These are phyloP conservation scores for Pelvicachromis taeniatus DNA, from an alignment of 2,113 vertebrate genomes.

Conservation along the genomic window DNA sequence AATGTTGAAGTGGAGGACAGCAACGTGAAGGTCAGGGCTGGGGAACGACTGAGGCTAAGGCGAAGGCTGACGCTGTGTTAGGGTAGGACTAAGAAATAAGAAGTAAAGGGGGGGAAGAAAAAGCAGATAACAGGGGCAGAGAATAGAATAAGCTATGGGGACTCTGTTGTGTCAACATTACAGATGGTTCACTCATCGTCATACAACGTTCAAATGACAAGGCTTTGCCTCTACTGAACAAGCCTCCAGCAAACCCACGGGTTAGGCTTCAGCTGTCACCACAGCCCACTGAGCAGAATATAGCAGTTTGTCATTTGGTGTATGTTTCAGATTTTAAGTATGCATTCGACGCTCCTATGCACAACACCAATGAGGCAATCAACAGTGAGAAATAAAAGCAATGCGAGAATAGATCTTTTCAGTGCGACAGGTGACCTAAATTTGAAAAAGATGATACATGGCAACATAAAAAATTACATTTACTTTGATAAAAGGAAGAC, in stretches of 20 bases:
- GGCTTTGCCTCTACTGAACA: not conserved
- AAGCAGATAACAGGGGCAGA: not conserved
- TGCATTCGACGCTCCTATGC: not conserved
- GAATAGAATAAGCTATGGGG: not conserved
- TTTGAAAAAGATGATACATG: not conserved
- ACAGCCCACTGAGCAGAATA: not conserved
- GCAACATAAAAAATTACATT: not conserved
- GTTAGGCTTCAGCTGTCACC: conserved; percentile 30
- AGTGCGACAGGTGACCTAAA: not conserved
- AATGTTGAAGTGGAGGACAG: not conserved
- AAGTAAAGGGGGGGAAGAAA: not conserved
- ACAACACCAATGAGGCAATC: not conserved
- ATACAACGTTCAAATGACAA: conserved; percentile 17
- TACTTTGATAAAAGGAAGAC: not conserved
- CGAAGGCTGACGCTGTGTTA: not conserved
- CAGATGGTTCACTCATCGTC: conserved; percentile 5
- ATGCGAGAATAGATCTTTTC: not conserved
- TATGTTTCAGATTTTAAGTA: not conserved
- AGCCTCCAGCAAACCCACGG: conserved; percentile 27
- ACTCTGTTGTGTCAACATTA: not conserved
- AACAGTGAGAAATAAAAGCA: not conserved
- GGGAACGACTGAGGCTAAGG: not conserved
- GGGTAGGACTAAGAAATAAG: not conserved
- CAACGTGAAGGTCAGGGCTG: not conserved
- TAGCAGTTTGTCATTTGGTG: not conserved